Evolutionary conservation across 2,888 invertebrate species (phyloP).

Genomic region (Ecdyonurus torrentis): DNA sequence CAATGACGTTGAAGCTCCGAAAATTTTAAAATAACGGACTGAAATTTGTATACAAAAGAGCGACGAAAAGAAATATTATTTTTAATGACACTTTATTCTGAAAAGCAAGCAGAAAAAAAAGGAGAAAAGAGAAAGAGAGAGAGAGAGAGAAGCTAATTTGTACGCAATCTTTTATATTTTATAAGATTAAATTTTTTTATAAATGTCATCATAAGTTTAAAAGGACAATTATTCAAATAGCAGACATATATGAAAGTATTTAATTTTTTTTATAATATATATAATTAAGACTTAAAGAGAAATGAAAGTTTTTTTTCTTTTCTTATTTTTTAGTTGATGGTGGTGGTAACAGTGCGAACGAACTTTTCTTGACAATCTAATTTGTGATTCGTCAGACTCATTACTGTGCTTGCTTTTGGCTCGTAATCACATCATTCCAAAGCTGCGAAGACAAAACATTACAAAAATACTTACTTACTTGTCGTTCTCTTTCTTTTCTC

Average conservation of each 20-base stretch:
- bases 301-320: background rate
- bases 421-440: background rate
- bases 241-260: background rate
- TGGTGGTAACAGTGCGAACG: background rate
- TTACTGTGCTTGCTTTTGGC: background rate
- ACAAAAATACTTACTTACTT: no score
- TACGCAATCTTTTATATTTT: background rate
- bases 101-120: no score
- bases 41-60: no score
- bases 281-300: no score
- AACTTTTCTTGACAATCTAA: background rate
- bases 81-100: background rate
- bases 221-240: background rate
- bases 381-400: background rate
- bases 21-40: no score
- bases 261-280: no score
- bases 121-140: no score
- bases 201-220: background rate
- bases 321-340: background rate
- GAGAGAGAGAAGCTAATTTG: background rate
- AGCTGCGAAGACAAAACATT: no score
- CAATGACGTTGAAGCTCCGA: no score
- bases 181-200: background rate
- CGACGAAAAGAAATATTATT: no score
- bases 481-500: no score